Percentiles rank a stretch among this genome's conserved stretches.
Evolutionary conservation across 2,888 invertebrate species (phyloP).

Genomic region (Melieria omissa): DNA sequence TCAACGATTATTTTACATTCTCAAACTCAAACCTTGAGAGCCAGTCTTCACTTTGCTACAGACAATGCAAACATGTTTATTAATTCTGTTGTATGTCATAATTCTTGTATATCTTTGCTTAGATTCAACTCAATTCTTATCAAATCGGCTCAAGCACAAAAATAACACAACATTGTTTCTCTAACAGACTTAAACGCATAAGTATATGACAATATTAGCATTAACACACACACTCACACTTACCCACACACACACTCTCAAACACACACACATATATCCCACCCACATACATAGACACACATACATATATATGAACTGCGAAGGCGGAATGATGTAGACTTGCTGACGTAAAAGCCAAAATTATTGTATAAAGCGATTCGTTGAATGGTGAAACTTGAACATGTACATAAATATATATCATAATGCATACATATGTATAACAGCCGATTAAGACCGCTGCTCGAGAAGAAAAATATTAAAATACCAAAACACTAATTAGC

Average conservation of each 20-base stretch:
- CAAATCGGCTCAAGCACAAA: constrained; percentile 15
- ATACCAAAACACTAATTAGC: too few species aligned
- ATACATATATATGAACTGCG: constrained; percentile 1
- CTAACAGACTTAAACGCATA: constrained; percentile 27
- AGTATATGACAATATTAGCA: constrained; percentile 37
- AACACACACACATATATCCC: background rate
- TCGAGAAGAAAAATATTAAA: too few species aligned
- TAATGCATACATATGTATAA: constrained; percentile 10
- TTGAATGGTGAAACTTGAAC: too few species aligned
- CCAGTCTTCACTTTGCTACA: constrained; percentile 18
- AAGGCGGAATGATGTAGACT: too few species aligned
- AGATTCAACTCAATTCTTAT: background rate
- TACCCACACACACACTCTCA: background rate
- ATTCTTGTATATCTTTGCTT: background rate
- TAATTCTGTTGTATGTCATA: background rate
- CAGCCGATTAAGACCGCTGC: background rate
- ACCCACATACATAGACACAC: constrained; percentile 22
- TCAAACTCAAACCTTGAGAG: background rate
- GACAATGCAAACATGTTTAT: background rate
- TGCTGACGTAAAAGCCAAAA: too few species aligned
- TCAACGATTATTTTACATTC: background rate
- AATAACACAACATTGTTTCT: constrained; percentile 14
- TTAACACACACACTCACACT: background rate
- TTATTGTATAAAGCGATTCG: too few species aligned
- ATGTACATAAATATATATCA: background rate